phyloP scores from a whole-genome alignment of 2,113 vertebrate genomes.

The Camelus bactrianus region DNA sequence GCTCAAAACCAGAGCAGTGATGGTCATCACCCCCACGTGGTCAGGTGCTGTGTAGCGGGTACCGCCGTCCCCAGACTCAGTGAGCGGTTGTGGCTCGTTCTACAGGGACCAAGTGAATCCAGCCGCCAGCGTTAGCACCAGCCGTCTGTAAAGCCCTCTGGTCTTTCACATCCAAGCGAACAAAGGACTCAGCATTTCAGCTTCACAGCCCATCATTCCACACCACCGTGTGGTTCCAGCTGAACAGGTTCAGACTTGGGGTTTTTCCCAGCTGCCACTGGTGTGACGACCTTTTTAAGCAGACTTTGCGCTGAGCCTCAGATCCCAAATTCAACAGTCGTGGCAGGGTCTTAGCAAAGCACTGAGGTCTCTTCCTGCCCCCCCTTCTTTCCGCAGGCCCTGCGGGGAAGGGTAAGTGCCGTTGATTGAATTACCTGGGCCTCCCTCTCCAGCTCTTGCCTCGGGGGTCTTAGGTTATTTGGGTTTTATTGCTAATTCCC shows the following conservation, averaged over 20 bases:
- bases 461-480: not conserved
- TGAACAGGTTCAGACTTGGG: not conserved
- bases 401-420: not conserved
- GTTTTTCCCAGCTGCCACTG: not conserved
- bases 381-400: not conserved
- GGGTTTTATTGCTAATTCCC: not conserved
- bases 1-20: not conserved
- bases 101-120: not conserved
- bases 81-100: not conserved
- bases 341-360: conserved; percentile 56
- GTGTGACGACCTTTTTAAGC: not conserved
- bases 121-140: not conserved
- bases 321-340: conserved; percentile 37
- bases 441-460: not conserved
- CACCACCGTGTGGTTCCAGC: not conserved
- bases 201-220: conserved; percentile 40
- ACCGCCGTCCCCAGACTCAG: not conserved
- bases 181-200: not conserved
- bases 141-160: not conserved
- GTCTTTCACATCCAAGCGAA: conserved; percentile 2
- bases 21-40: not conserved
- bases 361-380: not conserved
- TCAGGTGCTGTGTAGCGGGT: not conserved
- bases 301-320: not conserved
- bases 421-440: not conserved